Percentiles rank a stretch among this genome's conserved stretches.
These are phyloP conservation scores for Craseonycteris thonglongyai DNA, from an alignment of 2,113 vertebrate species.

Conservation along the genomic window DNA sequence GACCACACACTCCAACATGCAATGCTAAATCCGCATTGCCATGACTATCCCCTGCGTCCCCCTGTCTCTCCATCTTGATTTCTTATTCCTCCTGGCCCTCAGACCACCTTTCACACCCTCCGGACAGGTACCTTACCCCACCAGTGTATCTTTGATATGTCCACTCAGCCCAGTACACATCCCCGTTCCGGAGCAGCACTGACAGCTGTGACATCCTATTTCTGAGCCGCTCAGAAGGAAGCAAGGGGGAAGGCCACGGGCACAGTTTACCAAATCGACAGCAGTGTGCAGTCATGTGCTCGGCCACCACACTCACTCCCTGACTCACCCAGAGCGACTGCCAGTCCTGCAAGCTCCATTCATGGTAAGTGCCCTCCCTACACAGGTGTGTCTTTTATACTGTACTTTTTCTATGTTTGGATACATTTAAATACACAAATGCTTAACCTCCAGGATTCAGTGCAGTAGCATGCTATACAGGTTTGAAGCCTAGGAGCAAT, in stretches of 20 bases:
- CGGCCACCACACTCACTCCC: background rate
- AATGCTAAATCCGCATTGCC: background rate
- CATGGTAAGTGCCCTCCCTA: background rate
- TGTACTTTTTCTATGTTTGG: background rate
- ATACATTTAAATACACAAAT: background rate
- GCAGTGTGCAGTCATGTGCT: background rate
- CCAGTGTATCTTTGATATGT: background rate
- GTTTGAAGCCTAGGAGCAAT: background rate
- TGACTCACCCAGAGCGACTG: background rate
- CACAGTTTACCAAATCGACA: background rate
- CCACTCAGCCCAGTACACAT: background rate
- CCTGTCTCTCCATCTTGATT: background rate
- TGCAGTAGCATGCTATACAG: background rate
- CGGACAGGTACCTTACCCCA: background rate
- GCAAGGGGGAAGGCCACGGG: background rate
- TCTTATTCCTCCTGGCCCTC: background rate
- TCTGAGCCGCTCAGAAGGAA: background rate
- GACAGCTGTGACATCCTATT: background rate
- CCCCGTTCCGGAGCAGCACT: background rate
- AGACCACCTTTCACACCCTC: background rate
- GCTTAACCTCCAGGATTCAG: background rate
- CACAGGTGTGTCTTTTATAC: too few relatives aligned
- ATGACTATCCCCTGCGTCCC: background rate
- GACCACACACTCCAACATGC: background rate
- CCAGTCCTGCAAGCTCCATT: background rate